phyloP scores from a whole-genome alignment of 2,888 invertebrate species.

The Ochropacha duplaris region DNA sequence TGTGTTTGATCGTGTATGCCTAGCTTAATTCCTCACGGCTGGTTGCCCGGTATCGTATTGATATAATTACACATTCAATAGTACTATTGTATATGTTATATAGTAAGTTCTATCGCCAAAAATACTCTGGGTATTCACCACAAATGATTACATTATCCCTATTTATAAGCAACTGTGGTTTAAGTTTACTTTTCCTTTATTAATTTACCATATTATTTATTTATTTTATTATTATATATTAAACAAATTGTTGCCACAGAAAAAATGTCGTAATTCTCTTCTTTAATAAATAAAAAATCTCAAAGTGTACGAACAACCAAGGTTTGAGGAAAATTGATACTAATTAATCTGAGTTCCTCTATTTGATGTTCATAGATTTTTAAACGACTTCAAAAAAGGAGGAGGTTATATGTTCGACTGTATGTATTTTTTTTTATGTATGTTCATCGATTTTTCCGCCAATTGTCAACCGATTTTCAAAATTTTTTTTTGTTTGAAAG shows the following conservation, averaged over 20 bases:
- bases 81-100: background rate
- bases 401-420: too few species aligned
- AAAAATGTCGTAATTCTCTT: background rate
- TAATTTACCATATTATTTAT: too few species aligned
- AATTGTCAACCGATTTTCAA: too few species aligned
- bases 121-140: background rate
- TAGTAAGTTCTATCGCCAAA: background rate
- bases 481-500: too few species aligned
- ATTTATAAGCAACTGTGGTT: background rate
- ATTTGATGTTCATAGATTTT: background rate
- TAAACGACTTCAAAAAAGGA: too few species aligned
- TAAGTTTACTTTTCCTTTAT: background rate
- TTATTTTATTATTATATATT: background rate
- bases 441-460: too few species aligned
- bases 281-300: too few species aligned
- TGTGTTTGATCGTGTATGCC: background rate
- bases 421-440: too few species aligned
- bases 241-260: background rate
- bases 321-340: background rate
- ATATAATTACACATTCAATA: background rate
- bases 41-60: background rate
- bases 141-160: background rate
- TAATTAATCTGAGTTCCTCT: background rate
- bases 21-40: background rate
- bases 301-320: background rate